Percentiles rank a stretch among this genome's conserved stretches.
These are phyloP conservation scores for Gymnothorax javanicus DNA, from an alignment of 2,797 vertebrate species.

Conservation along the genomic window DNA sequence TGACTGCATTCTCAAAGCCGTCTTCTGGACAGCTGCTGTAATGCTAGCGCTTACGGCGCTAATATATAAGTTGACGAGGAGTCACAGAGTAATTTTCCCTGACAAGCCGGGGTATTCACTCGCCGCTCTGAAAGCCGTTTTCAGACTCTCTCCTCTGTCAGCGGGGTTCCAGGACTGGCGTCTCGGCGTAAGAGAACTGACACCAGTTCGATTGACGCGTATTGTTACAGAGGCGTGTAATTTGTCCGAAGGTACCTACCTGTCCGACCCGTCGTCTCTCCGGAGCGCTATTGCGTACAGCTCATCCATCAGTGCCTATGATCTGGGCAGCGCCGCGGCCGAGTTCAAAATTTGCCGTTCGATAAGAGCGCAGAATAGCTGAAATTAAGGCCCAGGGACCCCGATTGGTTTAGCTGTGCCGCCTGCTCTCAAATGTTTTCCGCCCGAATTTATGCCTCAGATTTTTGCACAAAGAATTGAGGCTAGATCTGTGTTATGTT, in stretches of 20 bases:
- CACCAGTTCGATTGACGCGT: slow-evolving; percentile 73
- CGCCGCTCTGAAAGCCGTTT: background rate
- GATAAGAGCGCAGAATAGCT: slow-evolving; percentile 43
- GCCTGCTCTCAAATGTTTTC: background rate
- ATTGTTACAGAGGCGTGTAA: slow-evolving; percentile 79
- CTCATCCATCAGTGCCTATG: slow-evolving; percentile 73
- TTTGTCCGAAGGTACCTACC: slow-evolving; percentile 78
- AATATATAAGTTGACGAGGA: slow-evolving; percentile 62
- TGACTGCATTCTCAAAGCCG: background rate
- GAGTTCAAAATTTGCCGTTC: slow-evolving; percentile 45
- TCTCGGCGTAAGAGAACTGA: slow-evolving; percentile 76
- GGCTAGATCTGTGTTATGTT: background rate
- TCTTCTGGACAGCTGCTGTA: background rate
- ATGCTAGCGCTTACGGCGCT: slow-evolving; percentile 44
- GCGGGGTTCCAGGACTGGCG: slow-evolving; percentile 54
- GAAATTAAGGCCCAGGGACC: background rate
- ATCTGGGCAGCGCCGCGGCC: slow-evolving; percentile 61
- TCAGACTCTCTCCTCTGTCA: slow-evolving; percentile 45
- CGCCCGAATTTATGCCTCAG: too few relatives aligned
- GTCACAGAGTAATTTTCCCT: slow-evolving; percentile 66
- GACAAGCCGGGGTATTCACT: slow-evolving; percentile 63
- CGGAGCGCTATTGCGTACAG: slow-evolving; percentile 64
- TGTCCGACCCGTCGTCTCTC: slow-evolving; percentile 71
- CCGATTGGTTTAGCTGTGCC: background rate
- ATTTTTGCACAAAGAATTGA: background rate